A percentile compares a stretch with the other conserved stretches of the same genome.
Conservation (phyloP, 1,140 invertebrate genomes). For the Zaprionus kolodkinae region DNA sequence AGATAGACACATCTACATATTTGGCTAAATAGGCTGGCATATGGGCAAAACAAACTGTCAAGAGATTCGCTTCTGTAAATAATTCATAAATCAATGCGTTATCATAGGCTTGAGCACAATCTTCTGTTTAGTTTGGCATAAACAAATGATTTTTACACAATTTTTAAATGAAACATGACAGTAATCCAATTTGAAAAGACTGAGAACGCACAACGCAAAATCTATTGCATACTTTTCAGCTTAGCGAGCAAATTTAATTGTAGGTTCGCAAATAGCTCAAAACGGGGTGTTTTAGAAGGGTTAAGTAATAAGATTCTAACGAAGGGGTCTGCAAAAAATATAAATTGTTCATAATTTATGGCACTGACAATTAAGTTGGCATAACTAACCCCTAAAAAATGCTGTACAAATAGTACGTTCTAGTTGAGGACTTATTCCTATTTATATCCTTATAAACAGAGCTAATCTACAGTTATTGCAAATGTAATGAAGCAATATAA, state of each 20-base stretch:
- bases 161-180: conserved; percentile 4
- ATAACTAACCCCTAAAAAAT: too few species aligned
- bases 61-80: conserved; percentile 1
- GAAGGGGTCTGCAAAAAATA: too few species aligned
- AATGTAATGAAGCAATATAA: too few species aligned
- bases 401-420: too few species aligned
- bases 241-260: background rate
- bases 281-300: too few species aligned
- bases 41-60: background rate
- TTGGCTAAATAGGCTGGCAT: background rate
- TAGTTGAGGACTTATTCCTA: too few species aligned
- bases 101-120: background rate
- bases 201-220: background rate
- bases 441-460: too few species aligned
- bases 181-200: background rate
- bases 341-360: too few species aligned
- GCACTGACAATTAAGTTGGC: too few species aligned
- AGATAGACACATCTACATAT: background rate
- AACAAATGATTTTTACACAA: background rate
- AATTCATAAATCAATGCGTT: conserved; percentile 9
- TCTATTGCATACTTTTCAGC: too few species aligned
- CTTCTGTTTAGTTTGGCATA: background rate
- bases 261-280: background rate
- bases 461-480: too few species aligned
- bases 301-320: too few species aligned